A percentile compares a stretch with the other conserved stretches of the same genome.
Evolutionary conservation across 2,888 invertebrate genomes (phyloP).

Genomic region (Luperina nickerlii): DNA sequence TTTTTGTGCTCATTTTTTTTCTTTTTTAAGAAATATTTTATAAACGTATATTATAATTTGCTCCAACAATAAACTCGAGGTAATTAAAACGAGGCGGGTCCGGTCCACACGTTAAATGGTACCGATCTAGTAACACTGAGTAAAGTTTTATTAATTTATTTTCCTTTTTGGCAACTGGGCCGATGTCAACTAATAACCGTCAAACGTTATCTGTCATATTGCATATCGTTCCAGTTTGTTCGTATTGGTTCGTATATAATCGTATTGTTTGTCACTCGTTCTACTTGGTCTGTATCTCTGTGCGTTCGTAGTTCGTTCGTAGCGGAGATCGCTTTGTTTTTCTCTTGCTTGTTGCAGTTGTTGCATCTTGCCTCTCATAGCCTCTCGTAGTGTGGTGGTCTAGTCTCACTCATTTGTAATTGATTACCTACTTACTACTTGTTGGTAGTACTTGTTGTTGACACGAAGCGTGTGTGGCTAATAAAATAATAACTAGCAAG

Average conservation of each 20-base stretch:
- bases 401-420: neutral
- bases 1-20: too few relatives aligned
- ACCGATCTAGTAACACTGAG: neutral
- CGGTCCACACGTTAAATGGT: neutral
- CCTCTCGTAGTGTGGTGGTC: neutral
- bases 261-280: too few relatives aligned
- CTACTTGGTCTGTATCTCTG: too few relatives aligned
- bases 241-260: too few relatives aligned
- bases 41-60: too few relatives aligned
- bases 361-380: too few relatives aligned
- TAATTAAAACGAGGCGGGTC: too few relatives aligned
- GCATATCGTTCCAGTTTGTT: neutral
- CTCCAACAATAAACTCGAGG: too few relatives aligned
- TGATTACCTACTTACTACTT: neutral
- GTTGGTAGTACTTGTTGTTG: neutral
- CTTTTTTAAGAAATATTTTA: too few relatives aligned
- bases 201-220: neutral
- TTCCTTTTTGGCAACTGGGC: neutral
- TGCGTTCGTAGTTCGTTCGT: neutral
- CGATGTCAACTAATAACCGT: neutral
- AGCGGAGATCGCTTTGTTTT: neutral
- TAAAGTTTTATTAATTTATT: neutral
- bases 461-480: neutral
- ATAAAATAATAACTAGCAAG: constrained; percentile 15
- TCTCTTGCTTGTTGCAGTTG: neutral